Base-by-base conservation (phyloP, 2,113 vertebrate genomes). In the Chinchilla lanigera region DNA sequence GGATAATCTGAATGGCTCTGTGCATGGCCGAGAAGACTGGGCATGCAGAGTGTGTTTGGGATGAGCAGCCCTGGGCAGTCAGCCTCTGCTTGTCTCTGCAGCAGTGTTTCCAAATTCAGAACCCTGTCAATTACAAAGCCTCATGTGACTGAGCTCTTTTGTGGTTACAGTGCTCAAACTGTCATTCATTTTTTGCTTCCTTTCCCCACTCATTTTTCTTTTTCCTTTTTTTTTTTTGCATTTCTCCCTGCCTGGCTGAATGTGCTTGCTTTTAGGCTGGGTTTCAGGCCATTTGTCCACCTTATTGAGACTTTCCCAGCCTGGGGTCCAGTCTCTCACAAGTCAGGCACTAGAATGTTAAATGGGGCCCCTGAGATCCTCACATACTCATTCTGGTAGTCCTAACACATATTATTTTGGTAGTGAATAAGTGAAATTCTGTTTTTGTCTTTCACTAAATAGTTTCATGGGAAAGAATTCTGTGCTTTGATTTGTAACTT, bases 361-460 rank as follows among this genome's bases (percentile, higher is more conserved):
- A 81, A 78, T 63, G 4, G 5, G 19, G 7, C 86, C 52, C 89
- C 26, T 4, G 73, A 93, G 50, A 20, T 22, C 38, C 60, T 75
- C 12, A 47, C n/a, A 13, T 58, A 63, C 28, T 33, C 22, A 54
- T 50, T 75, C 52, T 20, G 7, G 24, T 19, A 61, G 65, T 41
- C 16, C 19, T 54, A 16, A 14, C 8, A 20, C 7, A 35, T 28
- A 11, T 28, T 89, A 65, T 33, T 73, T 41, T 78, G 44, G 38
- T 56, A 44, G 35, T 33, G 2, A 30, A 13, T 38, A 61, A 86
- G 4, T 81, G 41, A 0, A 56, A 33, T n/a, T 54, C 71, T 65
- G 16, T 83, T 90, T 86, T 75, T 63, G 60, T 96, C 44, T 71
- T 93, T 83, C 38, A 85, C 4, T 75, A 89, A 96, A 92, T 41